phyloP scores from a whole-genome alignment of 2,113 vertebrate genomes.

The Pluvialis apricaria region DNA sequence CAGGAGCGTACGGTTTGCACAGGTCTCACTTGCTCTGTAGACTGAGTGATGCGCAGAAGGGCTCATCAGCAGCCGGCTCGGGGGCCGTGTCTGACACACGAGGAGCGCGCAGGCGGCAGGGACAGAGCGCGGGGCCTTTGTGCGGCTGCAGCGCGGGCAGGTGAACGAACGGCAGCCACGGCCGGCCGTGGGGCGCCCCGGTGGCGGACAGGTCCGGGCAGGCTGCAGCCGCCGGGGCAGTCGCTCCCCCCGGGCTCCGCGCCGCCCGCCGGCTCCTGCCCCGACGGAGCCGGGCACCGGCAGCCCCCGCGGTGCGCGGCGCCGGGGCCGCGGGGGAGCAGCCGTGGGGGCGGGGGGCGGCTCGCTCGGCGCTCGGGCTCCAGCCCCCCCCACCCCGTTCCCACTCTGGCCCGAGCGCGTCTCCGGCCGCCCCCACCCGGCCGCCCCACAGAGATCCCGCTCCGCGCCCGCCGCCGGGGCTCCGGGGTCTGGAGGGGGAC shows the following conservation, averaged over 20 bases:
- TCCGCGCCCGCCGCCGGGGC: neutral
- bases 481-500: too few species aligned
- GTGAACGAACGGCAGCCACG: fast-evolving
- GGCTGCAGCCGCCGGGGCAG: neutral
- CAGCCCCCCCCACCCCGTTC: neutral
- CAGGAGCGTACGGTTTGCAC: fast-evolving
- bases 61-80: neutral
- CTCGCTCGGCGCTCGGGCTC: neutral
- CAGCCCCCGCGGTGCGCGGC: neutral
- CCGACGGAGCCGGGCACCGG: neutral
- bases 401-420: neutral
- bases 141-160: neutral
- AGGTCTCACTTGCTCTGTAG: fast-evolving
- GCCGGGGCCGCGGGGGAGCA: neutral
- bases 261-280: neutral
- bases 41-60: fast-evolving
- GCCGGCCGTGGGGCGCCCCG: neutral
- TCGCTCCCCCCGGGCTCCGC: neutral
- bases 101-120: fast-evolving
- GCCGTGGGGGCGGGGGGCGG: too few species aligned
- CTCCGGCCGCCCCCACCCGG: neutral
- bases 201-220: neutral
- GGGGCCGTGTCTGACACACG: neutral
- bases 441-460: neutral
- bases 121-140: neutral